Base-by-base conservation (phyloP, 1,140 invertebrate genomes). In the Bombus confusus region DNA sequence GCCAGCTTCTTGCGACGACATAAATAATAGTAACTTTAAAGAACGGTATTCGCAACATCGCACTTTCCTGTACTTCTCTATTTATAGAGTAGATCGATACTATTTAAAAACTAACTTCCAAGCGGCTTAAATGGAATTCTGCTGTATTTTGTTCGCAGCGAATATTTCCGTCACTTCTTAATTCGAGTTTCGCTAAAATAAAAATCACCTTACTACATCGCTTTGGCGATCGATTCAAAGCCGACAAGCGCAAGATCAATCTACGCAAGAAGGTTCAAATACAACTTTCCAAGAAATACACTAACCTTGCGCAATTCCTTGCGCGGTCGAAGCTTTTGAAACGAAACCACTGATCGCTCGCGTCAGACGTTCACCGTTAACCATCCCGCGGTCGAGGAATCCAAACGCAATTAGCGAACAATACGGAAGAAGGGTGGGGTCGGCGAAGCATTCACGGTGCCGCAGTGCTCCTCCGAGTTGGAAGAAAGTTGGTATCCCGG, bases 391-490 rank as follows among this genome's bases (percentile, higher is more conserved):
- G 34, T 37, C 77, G 62, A 85, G 25, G 62, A 18, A 69, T 86
- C 41, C 73, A n/a, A 41, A 47, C 37, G 83, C 79, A 79, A 89
- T 88, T 85, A 81, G 73, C 69, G 87, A 86, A 81, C 79, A 80
- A 88, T 88, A 84, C 73, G 79, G 64, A 43, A 62, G 74, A 47
- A 57, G 47, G 66, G 57, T 71, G 72, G 80, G 25, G 12, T 34
- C 74, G 78, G 64, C 43, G 64, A 31, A 64, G 64, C 75, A 78
- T 88, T 77, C 47, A 73, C 47, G 43, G 31, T 9, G 25, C 18
- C 5, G 5, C 18, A 1, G 41, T 15, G 4, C 18, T 68, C 66
- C 28, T 43, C 37, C 37, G 22, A 10, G 28, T 72, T 28, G 76
- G 59, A 85, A 80, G 83, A 64, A 85, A 80, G 52, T 80, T 85